Conservation (phyloP, 2,888 invertebrate genomes). For the Callyntrura sp. region DNA sequence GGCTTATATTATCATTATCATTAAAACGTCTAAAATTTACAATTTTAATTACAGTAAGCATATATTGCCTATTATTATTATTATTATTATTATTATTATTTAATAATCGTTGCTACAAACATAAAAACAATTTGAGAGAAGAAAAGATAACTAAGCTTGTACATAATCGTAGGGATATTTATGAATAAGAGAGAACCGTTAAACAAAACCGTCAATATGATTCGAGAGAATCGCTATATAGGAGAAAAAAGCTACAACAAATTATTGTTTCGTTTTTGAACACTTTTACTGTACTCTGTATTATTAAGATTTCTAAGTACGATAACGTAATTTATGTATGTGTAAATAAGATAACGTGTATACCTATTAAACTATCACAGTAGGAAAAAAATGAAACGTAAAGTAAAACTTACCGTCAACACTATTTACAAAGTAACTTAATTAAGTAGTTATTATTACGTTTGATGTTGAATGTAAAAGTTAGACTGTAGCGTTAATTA, state of each 20-base stretch:
- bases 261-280: too few species aligned
- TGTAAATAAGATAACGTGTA: neutral
- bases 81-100: slow-evolving; percentile 23
- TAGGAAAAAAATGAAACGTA: too few species aligned
- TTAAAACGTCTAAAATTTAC: neutral
- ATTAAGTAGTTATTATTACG: neutral
- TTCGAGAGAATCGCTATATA: too few species aligned
- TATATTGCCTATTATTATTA: too few species aligned
- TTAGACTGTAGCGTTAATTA: neutral
- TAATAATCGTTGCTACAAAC: neutral
- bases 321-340: neutral
- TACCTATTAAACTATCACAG: too few species aligned
- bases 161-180: slow-evolving; percentile 13
- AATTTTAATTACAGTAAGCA: slow-evolving; percentile 26
- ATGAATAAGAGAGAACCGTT: neutral
- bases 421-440: slow-evolving; percentile 46
- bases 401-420: slow-evolving; percentile 23
- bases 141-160: slow-evolving; percentile 41
- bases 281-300: neutral
- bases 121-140: neutral
- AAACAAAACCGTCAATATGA: neutral
- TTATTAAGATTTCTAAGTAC: slow-evolving; percentile 8
- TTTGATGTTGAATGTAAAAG: neutral
- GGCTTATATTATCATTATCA: slow-evolving; percentile 40
- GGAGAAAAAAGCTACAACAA: too few species aligned